phyloP scores from a whole-genome alignment of 2,888 invertebrate genomes.

The Alviniconcha strummeri region DNA sequence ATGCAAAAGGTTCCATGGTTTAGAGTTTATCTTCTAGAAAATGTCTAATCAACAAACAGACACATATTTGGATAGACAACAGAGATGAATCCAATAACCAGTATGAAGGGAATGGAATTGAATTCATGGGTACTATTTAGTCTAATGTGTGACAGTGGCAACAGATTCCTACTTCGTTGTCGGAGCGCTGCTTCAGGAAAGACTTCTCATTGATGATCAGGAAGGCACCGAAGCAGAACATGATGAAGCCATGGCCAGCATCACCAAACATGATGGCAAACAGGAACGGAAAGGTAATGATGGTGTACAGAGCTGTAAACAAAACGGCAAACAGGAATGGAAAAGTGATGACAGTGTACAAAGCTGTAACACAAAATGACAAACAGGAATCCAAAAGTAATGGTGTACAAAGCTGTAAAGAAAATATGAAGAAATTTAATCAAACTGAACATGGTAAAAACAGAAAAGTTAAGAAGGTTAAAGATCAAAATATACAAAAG shows the following conservation, averaged over 20 bases:
- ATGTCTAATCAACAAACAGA: neutral
- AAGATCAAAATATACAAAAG: too few species aligned
- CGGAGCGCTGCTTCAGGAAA: conserved; percentile 88
- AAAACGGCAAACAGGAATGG: conserved; percentile 98
- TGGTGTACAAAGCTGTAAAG: too few species aligned
- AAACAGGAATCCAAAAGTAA: too few species aligned
- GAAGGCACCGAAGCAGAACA: conserved; percentile 94
- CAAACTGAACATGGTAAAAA: too few species aligned
- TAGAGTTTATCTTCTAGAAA: neutral
- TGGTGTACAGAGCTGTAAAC: conserved; percentile 92
- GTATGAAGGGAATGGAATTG: too few species aligned
- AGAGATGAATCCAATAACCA: neutral
- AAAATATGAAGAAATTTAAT: too few species aligned
- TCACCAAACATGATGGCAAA: conserved; percentile 99
- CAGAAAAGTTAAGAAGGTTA: too few species aligned
- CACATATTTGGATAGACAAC: neutral
- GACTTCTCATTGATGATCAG: conserved; percentile 96
- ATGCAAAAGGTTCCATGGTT: neutral
- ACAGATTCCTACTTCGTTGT: conserved; percentile 83
- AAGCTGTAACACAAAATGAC: conserved; percentile 78
- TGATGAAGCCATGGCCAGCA: conserved; percentile 92
- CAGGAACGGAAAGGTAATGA: conserved; percentile 97
- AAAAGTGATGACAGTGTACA: conserved; percentile 97
- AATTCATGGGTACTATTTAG: too few species aligned
- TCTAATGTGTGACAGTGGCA: neutral